Percentiles rank a stretch among this genome's conserved stretches.
Conservation (phyloP, 2,797 vertebrate species). For the Pangasius mekongensis region DNA sequence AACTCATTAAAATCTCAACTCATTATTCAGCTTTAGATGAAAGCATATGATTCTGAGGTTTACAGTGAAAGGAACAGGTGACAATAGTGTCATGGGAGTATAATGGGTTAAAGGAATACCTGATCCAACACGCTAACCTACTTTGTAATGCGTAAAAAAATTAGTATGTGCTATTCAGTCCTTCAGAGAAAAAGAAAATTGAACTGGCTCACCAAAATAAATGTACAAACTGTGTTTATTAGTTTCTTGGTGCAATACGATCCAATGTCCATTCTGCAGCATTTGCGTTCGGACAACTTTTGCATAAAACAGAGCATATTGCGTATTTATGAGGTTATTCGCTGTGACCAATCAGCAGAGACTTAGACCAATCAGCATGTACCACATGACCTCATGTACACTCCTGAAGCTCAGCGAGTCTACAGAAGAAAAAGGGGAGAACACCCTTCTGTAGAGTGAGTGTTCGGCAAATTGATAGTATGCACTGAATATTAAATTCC, state of each 20-base stretch:
- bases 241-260: not conserved
- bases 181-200: not conserved
- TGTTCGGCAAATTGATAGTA: not conserved
- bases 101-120: not conserved
- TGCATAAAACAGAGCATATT: not conserved
- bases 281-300: not conserved
- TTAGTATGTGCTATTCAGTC: not conserved
- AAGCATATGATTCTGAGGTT: not conserved
- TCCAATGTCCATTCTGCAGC: not conserved
- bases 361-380: not conserved
- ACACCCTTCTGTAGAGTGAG: not conserved
- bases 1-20: not conserved
- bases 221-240: not conserved
- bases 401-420: not conserved
- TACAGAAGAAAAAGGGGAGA: not conserved
- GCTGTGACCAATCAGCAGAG: not conserved
- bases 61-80: not conserved
- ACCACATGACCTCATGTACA: not conserved
- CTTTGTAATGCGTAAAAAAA: not conserved
- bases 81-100: not conserved
- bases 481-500: not conserved
- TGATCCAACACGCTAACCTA: not conserved
- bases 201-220: not conserved
- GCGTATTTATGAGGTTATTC: not conserved
- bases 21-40: not conserved